phyloP scores from a whole-genome alignment of 2,113 vertebrate species.

The Planiliza haematocheilus region DNA sequence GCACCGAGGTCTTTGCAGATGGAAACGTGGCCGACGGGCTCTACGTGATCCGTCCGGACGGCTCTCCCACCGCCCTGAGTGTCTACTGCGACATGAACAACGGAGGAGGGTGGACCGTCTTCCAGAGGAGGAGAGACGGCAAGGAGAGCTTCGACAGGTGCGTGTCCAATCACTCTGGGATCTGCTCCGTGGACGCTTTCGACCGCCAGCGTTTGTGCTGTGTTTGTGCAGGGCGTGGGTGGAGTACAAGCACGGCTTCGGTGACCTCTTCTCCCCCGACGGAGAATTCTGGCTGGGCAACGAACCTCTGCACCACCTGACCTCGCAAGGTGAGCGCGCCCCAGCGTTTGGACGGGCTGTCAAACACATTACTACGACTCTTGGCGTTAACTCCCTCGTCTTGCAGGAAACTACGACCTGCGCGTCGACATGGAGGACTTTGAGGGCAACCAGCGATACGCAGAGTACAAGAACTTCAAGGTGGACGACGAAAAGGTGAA shows the following conservation, averaged over 20 bases:
- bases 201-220: too few species aligned
- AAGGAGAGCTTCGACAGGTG: constrained; percentile 90
- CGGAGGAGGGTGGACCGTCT: constrained; percentile 93
- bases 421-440: constrained; percentile 90
- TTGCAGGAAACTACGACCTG: constrained; percentile 87
- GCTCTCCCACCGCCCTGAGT: constrained; percentile 78
- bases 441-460: constrained; percentile 86
- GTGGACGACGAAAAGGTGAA: constrained; percentile 88
- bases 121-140: constrained; percentile 90
- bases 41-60: constrained; percentile 87
- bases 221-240: constrained; percentile 62
- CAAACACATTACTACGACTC: too few species aligned
- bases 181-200: too few species aligned
- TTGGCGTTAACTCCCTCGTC: constrained; percentile 12
- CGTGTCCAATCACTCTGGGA: too few species aligned
- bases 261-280: constrained; percentile 61
- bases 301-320: constrained; percentile 69
- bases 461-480: constrained; percentile 88
- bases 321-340: constrained; percentile 63
- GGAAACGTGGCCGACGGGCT: constrained; percentile 86
- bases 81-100: constrained; percentile 89
- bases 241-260: constrained; percentile 77
- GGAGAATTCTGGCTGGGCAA: constrained; percentile 81
- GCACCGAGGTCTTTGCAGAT: constrained; percentile 76
- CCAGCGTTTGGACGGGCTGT: background rate